Evolutionary conservation across 2,888 invertebrate species (phyloP).

Genomic region (Cantharis flavilabris): DNA sequence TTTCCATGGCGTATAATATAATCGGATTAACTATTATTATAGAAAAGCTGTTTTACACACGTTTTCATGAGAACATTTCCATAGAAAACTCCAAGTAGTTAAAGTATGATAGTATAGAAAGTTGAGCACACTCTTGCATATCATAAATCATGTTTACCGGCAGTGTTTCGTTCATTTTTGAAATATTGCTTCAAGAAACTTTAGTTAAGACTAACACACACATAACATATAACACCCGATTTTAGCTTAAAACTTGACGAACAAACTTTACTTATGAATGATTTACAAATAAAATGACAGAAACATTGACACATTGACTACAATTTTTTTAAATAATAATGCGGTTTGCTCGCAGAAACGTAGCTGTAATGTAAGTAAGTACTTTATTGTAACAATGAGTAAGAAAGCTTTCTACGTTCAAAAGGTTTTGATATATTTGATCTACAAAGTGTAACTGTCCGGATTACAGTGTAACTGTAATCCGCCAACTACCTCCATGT

Average conservation of each 20-base stretch:
- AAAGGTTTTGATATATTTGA: too few species aligned
- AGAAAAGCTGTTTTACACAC: not conserved
- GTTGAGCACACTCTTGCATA: not conserved
- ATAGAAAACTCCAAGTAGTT: not conserved
- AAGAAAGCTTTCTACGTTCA: too few species aligned
- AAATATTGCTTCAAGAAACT: not conserved
- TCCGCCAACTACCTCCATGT: too few species aligned
- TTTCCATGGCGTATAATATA: not conserved
- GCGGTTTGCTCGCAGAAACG: not conserved
- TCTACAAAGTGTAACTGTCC: too few species aligned
- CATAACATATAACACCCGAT: not conserved
- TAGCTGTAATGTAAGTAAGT: too few species aligned
- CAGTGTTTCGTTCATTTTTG: not conserved
- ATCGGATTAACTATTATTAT: not conserved
- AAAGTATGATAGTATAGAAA: not conserved
- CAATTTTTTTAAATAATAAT: not conserved
- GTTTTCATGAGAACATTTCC: not conserved
- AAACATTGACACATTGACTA: not conserved
- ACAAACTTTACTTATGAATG: not conserved
- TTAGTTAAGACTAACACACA: not conserved
- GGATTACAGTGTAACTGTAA: too few species aligned
- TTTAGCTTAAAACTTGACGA: not conserved
- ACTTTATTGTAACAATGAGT: too few species aligned
- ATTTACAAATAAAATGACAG: not conserved
- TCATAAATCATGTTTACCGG: not conserved